Evolutionary conservation across 37 sponge, comb jelly and placozoan species (phyloP), one percentile per base, ranked within the genome.

Genomic region (Tethya wilhelma): DNA sequence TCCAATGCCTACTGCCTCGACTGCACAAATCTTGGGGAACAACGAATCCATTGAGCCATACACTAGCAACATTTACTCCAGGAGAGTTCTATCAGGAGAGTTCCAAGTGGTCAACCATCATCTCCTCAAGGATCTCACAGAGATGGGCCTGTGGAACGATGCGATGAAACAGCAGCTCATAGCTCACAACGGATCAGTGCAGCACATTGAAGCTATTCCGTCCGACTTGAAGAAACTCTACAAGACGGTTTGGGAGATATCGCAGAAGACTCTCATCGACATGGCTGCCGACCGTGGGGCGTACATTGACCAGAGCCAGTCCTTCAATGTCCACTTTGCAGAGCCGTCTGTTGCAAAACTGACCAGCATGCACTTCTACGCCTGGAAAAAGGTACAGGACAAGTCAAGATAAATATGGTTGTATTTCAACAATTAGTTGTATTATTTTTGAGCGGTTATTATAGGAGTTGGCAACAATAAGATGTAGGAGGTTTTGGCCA

Each of bases 331-430:
- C 22, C 88, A 92, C 84, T 92, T 98, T 71, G 97, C 95, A 0
- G 99, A 98, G 73, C 94, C 99, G 0, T 94, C 91, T 84, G 94
- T 94, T 80, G 89, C 89, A 30, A 98, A 98, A 46, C 82, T 98
- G 36, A 98, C 99, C 59, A 93, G 94, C 77, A 98, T 98, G 99
- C 99, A 98, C 72, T 98, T 98, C 80, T 94, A 98, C 71, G 99
- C 91, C 25, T 98, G 99, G 99, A 96, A 96, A 67, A 94, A 94
- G 90, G 97, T 91, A 69, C 7, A 63, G 2, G 45, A 25, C n/a
- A 20, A 2, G 43, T 67, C 37, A 34, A n/a, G 25, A n/a, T n/a
- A n/a, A n/a, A n/a, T n/a, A n/a, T n/a, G n/a, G n/a, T n/a, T n/a
- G n/a, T n/a, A n/a, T n/a, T n/a, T n/a, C n/a, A n/a, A n/a, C n/a